Percentiles rank a stretch among this genome's conserved stretches.
These are phyloP conservation scores for Cephus rjabovi DNA, from an alignment of 2,888 invertebrate species.

Conservation along the genomic window DNA sequence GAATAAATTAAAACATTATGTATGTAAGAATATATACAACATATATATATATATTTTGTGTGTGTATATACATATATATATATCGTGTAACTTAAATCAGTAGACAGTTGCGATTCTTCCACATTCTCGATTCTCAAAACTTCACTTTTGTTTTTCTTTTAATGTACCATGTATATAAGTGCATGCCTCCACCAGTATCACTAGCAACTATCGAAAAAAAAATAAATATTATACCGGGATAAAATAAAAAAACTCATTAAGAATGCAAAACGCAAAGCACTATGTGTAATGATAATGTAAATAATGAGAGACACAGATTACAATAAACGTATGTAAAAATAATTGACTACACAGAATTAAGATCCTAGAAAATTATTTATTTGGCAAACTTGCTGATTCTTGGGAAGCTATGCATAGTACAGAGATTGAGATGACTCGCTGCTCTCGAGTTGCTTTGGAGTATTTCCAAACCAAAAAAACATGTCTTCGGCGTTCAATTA, in stretches of 20 bases:
- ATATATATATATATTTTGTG: background rate
- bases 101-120: constrained; percentile 1
- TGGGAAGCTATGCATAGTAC: background rate
- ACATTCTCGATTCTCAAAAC: constrained; percentile 7
- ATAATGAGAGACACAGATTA: constrained; percentile 53
- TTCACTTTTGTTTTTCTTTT: constrained; percentile 1
- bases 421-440: background rate
- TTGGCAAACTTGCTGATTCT: background rate
- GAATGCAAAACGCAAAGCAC: constrained; percentile 36
- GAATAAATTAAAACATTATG: background rate
- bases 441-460: too few species aligned
- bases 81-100: background rate
- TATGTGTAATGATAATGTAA: constrained; percentile 60
- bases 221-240: constrained; percentile 36
- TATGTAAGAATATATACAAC: background rate
- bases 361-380: background rate
- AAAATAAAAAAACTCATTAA: constrained; percentile 12
- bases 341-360: background rate
- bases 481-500: background rate
- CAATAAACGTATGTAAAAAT: constrained; percentile 4
- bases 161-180: constrained; percentile 20
- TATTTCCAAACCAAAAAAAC: background rate
- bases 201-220: constrained; percentile 15
- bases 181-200: constrained; percentile 20
- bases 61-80: background rate